phyloP scores from a whole-genome alignment of 23 tunicate species.

The Phallusia fumigata region DNA sequence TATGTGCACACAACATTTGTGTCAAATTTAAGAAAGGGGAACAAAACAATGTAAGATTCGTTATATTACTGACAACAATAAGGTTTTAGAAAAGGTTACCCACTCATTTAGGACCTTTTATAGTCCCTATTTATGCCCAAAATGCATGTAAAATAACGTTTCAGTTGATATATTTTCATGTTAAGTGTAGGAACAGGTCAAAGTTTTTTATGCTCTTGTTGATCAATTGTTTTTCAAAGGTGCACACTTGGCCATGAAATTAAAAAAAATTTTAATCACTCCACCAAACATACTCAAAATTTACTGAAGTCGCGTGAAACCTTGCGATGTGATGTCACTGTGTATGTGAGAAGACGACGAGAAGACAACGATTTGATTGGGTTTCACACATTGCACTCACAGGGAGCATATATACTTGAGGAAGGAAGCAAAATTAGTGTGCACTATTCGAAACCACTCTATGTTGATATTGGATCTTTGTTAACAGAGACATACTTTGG shows the following conservation, averaged over 20 bases:
- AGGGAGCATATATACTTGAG: background rate
- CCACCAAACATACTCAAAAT: too few species aligned
- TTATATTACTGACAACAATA: background rate
- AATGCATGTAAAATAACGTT: too few species aligned
- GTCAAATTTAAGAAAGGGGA: background rate
- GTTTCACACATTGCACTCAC: background rate
- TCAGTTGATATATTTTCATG: too few species aligned
- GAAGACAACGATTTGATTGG: background rate
- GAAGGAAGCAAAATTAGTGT: background rate
- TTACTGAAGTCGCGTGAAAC: background rate
- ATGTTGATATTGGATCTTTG: background rate
- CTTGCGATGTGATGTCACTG: background rate
- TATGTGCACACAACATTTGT: slow-evolving; percentile 1
- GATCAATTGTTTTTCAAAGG: background rate
- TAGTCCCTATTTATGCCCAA: too few species aligned
- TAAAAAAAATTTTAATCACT: background rate
- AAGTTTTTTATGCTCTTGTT: too few species aligned
- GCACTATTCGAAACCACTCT: background rate
- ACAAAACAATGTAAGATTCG: too few species aligned
- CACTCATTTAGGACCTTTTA: too few species aligned
- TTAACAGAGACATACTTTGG: background rate
- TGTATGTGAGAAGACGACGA: background rate
- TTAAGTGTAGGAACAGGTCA: too few species aligned
- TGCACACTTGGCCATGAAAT: background rate
- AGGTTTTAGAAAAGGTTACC: too few species aligned